phyloP scores from a whole-genome alignment of 2,888 invertebrate species.

The Oasisia sp. region DNA sequence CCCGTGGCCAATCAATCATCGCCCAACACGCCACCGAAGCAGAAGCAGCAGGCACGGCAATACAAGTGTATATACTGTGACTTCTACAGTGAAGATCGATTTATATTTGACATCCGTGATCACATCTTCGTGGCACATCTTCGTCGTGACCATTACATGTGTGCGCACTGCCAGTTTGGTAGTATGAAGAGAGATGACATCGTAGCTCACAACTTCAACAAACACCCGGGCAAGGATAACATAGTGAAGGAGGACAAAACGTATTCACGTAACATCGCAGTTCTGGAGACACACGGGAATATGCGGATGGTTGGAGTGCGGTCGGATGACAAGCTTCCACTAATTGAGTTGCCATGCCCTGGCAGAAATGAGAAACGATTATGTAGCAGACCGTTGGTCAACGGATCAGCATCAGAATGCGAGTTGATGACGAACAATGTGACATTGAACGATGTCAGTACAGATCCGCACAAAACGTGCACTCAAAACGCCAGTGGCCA shows the following conservation, averaged over 20 bases:
- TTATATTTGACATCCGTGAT: neutral
- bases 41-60: neutral
- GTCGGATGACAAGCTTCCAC: neutral
- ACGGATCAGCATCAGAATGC: neutral
- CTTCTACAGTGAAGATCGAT: neutral
- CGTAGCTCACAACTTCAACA: neutral
- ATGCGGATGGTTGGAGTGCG: conserved; percentile 1
- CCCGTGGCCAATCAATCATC: neutral
- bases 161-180: neutral
- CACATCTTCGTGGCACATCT: neutral
- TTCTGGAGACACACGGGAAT: neutral
- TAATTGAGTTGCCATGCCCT: neutral
- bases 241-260: neutral
- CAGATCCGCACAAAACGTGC: neutral
- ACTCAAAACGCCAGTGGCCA: neutral
- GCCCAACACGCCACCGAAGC: neutral
- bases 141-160: neutral
- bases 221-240: neutral
- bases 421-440: neutral
- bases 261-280: neutral
- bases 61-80: neutral
- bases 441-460: neutral
- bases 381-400: neutral
- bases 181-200: neutral
- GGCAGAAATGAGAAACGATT: neutral